These are phyloP conservation scores for Clunio marinus DNA, from an alignment of 2,888 invertebrate species.

Conservation along the genomic window DNA sequence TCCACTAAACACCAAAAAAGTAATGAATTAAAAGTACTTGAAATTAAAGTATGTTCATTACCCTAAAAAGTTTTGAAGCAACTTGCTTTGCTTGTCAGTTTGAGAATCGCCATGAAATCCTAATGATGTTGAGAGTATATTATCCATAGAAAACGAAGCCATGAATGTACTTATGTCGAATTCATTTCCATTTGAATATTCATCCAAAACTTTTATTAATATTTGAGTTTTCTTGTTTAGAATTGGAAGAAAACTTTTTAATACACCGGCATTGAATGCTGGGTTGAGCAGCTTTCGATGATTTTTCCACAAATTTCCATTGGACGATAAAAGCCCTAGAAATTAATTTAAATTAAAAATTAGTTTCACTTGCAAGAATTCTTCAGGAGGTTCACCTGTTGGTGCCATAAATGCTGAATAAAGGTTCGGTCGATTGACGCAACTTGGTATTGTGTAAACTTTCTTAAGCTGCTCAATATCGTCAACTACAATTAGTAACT, in stretches of 20 bases:
- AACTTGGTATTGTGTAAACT: not conserved
- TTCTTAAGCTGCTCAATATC: not conserved
- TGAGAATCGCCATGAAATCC: not conserved
- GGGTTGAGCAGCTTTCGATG: not conserved
- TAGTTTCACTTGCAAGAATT: too few relatives aligned
- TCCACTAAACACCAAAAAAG: too few relatives aligned
- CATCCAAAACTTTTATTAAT: not conserved
- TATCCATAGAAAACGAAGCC: not conserved
- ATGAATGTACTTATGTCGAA: not conserved
- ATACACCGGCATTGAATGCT: not conserved
- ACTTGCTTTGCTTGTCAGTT: not conserved
- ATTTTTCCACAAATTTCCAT: too few relatives aligned
- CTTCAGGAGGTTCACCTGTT: too few relatives aligned
- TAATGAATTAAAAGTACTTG: not conserved
- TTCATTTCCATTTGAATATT: not conserved
- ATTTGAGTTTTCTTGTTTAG: not conserved
- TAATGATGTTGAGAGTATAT: not conserved
- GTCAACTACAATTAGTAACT: not conserved
- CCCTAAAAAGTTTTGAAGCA: not conserved
- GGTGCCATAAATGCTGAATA: not conserved
- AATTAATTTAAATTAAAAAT: too few relatives aligned
- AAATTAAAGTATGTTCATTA: too few relatives aligned
- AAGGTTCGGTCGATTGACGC: not conserved
- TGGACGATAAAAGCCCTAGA: too few relatives aligned
- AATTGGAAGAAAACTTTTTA: conserved; percentile 7